phyloP scores from a whole-genome alignment of 2,888 invertebrate genomes.

The Troides oblongomaculatus region DNA sequence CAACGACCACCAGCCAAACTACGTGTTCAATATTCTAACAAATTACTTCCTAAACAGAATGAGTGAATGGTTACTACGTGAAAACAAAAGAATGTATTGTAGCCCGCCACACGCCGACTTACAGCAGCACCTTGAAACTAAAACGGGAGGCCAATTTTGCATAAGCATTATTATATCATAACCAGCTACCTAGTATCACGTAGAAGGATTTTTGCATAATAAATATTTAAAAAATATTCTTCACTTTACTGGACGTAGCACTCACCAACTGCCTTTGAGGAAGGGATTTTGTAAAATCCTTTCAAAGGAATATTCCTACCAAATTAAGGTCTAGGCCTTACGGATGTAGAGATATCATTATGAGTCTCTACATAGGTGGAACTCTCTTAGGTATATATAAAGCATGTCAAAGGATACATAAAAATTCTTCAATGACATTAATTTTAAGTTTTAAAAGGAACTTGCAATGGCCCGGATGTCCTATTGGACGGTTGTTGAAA shows the following conservation, averaged over 20 bases:
- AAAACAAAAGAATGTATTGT: conserved; percentile 52
- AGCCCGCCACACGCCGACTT: conserved; percentile 34
- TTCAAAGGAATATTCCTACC: no score
- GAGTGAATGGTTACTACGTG: conserved; percentile 44
- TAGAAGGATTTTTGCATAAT: not conserved
- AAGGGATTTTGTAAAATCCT: no score
- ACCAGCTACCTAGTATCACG: not conserved
- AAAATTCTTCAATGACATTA: not conserved
- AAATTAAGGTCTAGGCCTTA: no score
- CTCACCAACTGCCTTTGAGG: no score
- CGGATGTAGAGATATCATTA: no score
- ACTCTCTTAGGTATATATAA: not conserved
- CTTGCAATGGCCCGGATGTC: conserved; percentile 8
- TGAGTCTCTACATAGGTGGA: no score
- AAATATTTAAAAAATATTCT: not conserved
- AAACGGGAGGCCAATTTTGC: conserved; percentile 23
- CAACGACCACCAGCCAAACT: conserved; percentile 53
- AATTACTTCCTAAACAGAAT: conserved; percentile 72
- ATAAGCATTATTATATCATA: conserved; percentile 7
- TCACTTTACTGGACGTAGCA: no score
- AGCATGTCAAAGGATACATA: conserved; percentile 1
- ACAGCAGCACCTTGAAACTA: conserved; percentile 30
- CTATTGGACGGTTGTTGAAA: conserved; percentile 5
- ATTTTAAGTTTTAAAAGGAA: not conserved
- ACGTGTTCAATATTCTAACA: conserved; percentile 68